A percentile compares a stretch with the other conserved stretches of the same genome.
phyloP scores from a whole-genome alignment of 2,888 invertebrate genomes.

The Thysanoteuthis rhombus region DNA sequence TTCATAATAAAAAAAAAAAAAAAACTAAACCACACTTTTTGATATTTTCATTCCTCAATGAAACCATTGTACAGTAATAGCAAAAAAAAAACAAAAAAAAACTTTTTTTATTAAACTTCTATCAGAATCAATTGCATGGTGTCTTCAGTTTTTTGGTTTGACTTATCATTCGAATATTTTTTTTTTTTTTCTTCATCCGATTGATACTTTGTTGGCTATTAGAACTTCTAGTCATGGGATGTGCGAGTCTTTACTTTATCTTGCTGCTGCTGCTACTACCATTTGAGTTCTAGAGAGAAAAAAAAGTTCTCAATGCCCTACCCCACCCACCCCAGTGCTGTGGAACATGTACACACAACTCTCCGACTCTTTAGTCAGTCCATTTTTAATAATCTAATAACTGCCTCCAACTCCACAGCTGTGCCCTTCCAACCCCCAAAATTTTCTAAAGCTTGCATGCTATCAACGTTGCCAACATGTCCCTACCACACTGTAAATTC shows the following conservation, averaged over 20 bases:
- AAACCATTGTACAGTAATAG: constrained; percentile 17
- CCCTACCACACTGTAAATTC: neutral
- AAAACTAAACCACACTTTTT: neutral
- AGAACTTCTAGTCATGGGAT: neutral
- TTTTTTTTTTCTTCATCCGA: neutral
- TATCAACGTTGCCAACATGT: neutral
- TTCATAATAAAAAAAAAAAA: constrained; percentile 22
- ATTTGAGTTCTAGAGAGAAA: too few relatives aligned
- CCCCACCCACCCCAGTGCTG: neutral
- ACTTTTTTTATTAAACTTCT: constrained; percentile 21
- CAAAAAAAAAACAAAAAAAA: constrained; percentile 14
- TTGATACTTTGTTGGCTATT: neutral
- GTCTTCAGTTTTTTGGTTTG: neutral
- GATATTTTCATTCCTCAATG: neutral
- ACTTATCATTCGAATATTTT: neutral
- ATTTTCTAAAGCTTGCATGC: neutral
- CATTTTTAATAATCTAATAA: too few relatives aligned
- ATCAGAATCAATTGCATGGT: constrained; percentile 17
- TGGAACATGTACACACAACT: too few relatives aligned
- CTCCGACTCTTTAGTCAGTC: too few relatives aligned
- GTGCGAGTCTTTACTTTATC: neutral
- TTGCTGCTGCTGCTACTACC: neutral
- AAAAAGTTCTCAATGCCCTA: too few relatives aligned
- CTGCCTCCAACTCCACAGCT: too few relatives aligned
- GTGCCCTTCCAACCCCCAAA: too few relatives aligned